These are phyloP conservation scores for Hyposoter dolosus DNA, from an alignment of 2,888 invertebrate species.

Conservation along the genomic window DNA sequence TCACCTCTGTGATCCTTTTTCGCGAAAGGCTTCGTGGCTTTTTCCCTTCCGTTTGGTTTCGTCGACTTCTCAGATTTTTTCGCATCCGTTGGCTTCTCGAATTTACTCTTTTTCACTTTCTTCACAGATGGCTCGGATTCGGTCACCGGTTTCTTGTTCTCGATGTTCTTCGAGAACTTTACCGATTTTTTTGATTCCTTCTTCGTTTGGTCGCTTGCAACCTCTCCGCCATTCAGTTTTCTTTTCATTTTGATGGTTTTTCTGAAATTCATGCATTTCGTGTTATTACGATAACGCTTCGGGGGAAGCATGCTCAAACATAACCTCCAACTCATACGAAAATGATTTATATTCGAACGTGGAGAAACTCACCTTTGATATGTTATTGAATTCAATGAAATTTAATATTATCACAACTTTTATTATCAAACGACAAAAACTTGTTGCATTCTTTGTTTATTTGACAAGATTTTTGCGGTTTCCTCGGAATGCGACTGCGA, in stretches of 20 bases:
- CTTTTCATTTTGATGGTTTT: constrained; percentile 61
- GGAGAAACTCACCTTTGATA: background rate
- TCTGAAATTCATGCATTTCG: background rate
- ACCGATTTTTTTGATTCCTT: constrained; percentile 65
- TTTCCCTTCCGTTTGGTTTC: constrained; percentile 5
- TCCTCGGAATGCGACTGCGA: background rate
- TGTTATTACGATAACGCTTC: no score
- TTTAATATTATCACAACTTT: background rate
- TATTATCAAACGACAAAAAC: constrained; percentile 7
- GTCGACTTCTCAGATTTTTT: constrained; percentile 50
- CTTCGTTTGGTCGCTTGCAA: background rate
- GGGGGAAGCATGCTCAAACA: constrained; percentile 30
- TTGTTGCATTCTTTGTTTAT: constrained; percentile 25
- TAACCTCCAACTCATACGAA: constrained; percentile 37
- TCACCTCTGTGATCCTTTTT: constrained; percentile 6
- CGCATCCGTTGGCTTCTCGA: constrained; percentile 48
- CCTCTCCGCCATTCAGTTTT: constrained; percentile 36
- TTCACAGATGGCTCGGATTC: constrained; percentile 6
- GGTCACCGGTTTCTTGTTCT: constrained; percentile 34
- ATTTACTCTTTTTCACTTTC: constrained; percentile 65
- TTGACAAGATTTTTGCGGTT: background rate
- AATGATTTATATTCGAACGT: background rate
- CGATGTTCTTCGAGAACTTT: constrained; percentile 46
- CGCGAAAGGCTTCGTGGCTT: constrained; percentile 29
- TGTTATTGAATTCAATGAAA: background rate